Percentiles rank a stretch among this genome's conserved stretches.
These are phyloP conservation scores for Tragopan temminckii DNA, from an alignment of 2,797 vertebrate genomes.

Conservation along the genomic window DNA sequence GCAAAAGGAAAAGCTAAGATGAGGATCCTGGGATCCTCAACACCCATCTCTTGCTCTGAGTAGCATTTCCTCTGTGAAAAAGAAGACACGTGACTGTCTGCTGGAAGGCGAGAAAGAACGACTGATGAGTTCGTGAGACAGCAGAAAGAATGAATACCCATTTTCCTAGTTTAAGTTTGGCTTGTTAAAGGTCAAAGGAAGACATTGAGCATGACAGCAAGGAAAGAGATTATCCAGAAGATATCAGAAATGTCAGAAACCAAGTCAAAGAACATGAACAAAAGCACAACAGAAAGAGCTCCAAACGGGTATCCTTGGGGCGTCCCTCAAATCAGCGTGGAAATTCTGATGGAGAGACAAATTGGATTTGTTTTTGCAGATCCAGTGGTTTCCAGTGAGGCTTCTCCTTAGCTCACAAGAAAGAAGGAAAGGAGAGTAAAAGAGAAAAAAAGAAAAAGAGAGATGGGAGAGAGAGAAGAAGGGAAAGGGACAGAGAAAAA, in stretches of 20 bases:
- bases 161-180: background rate
- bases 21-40: background rate
- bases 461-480: no score
- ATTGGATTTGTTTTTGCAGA: background rate
- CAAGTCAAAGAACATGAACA: fast-evolving
- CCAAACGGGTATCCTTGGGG: background rate
- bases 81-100: background rate
- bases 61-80: background rate
- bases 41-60: background rate
- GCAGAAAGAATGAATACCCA: background rate
- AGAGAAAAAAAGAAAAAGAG: background rate
- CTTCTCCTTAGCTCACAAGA: background rate
- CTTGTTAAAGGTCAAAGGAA: background rate
- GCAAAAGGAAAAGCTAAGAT: background rate
- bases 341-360: background rate
- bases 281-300: background rate
- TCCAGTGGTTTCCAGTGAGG: background rate
- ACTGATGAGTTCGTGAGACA: background rate
- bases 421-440: background rate
- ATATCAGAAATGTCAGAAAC: background rate
- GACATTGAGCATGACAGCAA: background rate
- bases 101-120: background rate
- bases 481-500: no score
- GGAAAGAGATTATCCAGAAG: background rate
- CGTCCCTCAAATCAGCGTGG: background rate